Evolutionary conservation across 1,140 invertebrate genomes (phyloP).

Genomic region (Drosophila baimaii): DNA sequence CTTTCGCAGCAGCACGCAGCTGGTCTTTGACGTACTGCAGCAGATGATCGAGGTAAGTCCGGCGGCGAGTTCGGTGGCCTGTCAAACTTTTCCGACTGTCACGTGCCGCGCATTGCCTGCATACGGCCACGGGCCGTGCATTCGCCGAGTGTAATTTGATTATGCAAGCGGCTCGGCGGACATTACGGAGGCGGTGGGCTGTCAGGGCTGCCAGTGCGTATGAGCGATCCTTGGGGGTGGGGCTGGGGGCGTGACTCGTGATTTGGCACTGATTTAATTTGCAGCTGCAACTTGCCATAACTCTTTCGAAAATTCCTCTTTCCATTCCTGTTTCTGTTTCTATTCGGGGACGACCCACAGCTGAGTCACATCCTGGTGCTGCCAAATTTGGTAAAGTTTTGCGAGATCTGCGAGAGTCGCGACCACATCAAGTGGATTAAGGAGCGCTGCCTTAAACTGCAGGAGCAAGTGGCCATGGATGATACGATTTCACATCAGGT

Average conservation of each 20-base stretch:
- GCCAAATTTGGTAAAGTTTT: constrained; percentile 82
- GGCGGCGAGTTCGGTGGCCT: not conserved
- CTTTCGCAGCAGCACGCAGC: constrained; percentile 82
- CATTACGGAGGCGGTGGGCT: constrained; percentile 27
- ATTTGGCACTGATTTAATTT: constrained; percentile 50
- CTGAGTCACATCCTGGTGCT: constrained; percentile 77
- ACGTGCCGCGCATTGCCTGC: constrained; percentile 44
- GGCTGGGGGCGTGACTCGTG: constrained; percentile 5
- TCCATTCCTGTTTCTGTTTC: not conserved
- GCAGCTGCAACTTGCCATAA: constrained; percentile 39
- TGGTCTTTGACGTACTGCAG: constrained; percentile 83
- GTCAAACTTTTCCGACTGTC: constrained; percentile 21
- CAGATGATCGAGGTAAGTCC: constrained; percentile 84
- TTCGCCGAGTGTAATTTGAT: constrained; percentile 59
- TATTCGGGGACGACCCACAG: constrained; percentile 44
- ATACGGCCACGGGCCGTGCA: constrained; percentile 15
- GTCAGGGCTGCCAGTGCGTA: constrained; percentile 20
- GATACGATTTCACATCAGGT: constrained; percentile 84
- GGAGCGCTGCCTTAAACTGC: constrained; percentile 73
- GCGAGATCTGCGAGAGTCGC: constrained; percentile 83
- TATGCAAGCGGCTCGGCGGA: constrained; percentile 33
- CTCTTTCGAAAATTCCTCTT: constrained; percentile 41
- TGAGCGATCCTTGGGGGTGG: constrained; percentile 44
- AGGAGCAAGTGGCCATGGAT: constrained; percentile 82
- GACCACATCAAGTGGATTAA: constrained; percentile 84